phyloP scores from a whole-genome alignment of 1,140 invertebrate species.

The Brachionus angularis region DNA sequence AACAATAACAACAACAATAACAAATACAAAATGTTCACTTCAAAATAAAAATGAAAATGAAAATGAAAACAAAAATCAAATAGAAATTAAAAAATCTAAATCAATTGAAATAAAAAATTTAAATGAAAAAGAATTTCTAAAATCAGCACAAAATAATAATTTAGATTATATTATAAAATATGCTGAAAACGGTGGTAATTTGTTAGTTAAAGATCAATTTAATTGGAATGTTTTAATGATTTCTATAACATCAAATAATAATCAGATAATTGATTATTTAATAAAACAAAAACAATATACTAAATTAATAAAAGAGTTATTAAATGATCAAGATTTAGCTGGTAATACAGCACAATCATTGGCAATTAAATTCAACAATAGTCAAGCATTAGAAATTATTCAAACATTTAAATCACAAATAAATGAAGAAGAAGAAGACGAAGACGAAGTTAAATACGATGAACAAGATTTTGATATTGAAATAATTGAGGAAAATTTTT shows the following conservation, averaged over 20 bases:
- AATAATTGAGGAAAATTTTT: neutral
- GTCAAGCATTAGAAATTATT: neutral
- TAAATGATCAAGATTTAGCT: neutral
- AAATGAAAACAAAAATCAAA: neutral
- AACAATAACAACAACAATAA: too few species aligned
- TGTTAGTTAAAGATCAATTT: neutral
- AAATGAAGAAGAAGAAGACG: too few species aligned
- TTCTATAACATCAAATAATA: neutral
- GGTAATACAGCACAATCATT: constrained; percentile 12
- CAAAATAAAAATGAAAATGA: neutral
- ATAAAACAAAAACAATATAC: neutral
- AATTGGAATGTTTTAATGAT: constrained; percentile 40
- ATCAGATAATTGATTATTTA: neutral
- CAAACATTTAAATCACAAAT: too few species aligned
- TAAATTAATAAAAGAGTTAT: neutral
- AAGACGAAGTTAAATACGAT: neutral
- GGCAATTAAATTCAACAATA: constrained; percentile 2
- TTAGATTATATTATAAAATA: neutral
- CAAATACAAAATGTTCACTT: too few species aligned
- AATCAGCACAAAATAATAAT: constrained; percentile 12
- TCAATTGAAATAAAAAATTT: neutral
- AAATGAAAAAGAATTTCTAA: neutral
- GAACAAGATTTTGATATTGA: neutral
- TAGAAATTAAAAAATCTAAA: neutral
- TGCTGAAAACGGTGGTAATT: neutral